These are phyloP conservation scores for Eucriotettix oculatus DNA, from an alignment of 2,888 invertebrate genomes.

Conservation along the genomic window DNA sequence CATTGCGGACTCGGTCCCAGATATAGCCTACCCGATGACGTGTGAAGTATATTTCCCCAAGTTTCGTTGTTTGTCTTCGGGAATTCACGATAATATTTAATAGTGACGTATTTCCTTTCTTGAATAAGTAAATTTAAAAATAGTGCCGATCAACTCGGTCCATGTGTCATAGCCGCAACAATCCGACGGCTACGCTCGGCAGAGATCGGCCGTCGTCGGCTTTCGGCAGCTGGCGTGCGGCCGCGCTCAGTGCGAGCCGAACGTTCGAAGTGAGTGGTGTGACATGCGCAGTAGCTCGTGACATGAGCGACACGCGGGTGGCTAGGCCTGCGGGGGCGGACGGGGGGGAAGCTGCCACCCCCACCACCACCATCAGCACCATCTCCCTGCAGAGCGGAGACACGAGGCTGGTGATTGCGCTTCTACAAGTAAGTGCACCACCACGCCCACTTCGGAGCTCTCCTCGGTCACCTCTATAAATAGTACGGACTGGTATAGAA, in stretches of 20 bases:
- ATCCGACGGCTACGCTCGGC: no score
- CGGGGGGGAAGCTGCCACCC: conserved; percentile 4
- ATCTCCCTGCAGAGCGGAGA: conserved; percentile 78
- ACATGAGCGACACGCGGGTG: conserved; percentile 8
- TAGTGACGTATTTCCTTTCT: no score
- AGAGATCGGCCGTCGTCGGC: no score
- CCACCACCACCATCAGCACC: conserved; percentile 72
- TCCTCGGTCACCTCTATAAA: not conserved
- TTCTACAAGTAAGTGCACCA: conserved; percentile 56
- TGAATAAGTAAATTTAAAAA: no score
- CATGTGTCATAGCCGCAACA: no score
- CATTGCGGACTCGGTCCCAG: no score
- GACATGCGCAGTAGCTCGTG: not conserved
- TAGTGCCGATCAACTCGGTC: no score
- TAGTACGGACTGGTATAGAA: no score
- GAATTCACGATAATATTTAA: no score
- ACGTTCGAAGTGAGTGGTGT: not conserved
- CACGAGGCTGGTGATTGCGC: conserved; percentile 72
- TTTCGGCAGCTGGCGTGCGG: not conserved
- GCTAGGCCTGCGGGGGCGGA: conserved; percentile 6
- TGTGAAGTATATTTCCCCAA: no score
- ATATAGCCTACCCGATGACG: no score
- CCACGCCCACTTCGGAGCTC: not conserved
- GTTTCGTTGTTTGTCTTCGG: no score
- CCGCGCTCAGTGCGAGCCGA: not conserved